phyloP scores from a whole-genome alignment of 2,888 invertebrate species.

The Standfussiana lucernea region DNA sequence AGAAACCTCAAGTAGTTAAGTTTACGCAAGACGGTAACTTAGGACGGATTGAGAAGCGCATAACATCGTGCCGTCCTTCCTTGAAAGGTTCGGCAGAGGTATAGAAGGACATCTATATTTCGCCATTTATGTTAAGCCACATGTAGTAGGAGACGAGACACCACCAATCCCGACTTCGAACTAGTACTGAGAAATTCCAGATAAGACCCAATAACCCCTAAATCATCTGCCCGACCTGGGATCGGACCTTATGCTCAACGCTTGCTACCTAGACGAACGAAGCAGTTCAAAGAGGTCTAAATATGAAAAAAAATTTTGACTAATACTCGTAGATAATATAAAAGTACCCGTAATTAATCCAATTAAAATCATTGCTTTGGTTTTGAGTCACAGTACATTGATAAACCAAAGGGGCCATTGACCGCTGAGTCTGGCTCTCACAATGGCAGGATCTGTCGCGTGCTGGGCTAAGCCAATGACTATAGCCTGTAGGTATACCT shows the following conservation, averaged over 20 bases:
- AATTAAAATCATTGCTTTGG: background rate
- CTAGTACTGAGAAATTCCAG: background rate
- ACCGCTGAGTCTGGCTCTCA: constrained; percentile 4
- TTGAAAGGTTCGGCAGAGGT: no score
- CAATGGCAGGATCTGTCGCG: constrained; percentile 15
- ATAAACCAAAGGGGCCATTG: background rate
- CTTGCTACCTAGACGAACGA: background rate
- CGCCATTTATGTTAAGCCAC: background rate
- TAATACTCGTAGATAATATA: background rate
- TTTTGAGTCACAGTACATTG: background rate
- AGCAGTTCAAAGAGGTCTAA: background rate
- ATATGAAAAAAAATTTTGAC: no score
- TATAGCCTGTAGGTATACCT: background rate
- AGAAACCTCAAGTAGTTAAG: background rate
- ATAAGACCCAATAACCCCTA: background rate
- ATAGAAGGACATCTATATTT: no score
- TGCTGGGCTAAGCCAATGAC: constrained; percentile 1
- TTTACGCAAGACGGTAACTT: background rate
- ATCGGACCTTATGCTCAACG: background rate
- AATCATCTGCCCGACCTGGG: background rate
- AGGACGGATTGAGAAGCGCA: background rate
- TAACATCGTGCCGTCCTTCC: background rate
- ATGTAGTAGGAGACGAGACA: background rate
- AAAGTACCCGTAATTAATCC: no score
- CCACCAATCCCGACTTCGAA: background rate